A percentile compares a stretch with the other conserved stretches of the same genome.
phyloP scores from a whole-genome alignment of 1,140 invertebrate genomes.

The Chrysopa pallens region DNA sequence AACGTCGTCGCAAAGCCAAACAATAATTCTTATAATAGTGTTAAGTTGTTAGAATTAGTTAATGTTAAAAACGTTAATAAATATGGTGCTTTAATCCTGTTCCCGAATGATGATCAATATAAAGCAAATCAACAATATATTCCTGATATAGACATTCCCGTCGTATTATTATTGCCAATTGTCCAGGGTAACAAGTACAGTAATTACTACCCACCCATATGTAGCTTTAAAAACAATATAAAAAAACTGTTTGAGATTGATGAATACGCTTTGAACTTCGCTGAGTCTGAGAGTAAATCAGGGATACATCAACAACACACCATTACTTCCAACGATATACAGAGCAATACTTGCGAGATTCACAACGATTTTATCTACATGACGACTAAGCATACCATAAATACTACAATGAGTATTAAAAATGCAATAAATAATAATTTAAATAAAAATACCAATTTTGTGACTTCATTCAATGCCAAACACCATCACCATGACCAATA shows the following conservation, averaged over 20 bases:
- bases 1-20: conserved; percentile 16
- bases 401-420: not conserved
- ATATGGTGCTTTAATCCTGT: conserved; percentile 24
- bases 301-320: too few species aligned
- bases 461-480: not conserved
- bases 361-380: too few species aligned
- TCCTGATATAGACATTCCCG: conserved; percentile 45
- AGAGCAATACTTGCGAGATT: too few species aligned
- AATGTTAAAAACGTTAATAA: conserved; percentile 13
- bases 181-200: conserved; percentile 38
- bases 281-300: not conserved
- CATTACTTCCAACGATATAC: too few species aligned
- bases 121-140: conserved; percentile 25
- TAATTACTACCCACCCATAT: conserved; percentile 31
- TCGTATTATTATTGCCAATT: conserved; percentile 33
- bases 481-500: not conserved
- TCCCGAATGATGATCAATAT: conserved; percentile 15
- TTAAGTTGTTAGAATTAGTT: conserved; percentile 15
- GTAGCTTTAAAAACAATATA: conserved; percentile 31
- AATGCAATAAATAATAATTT: not conserved
- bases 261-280: not conserved
- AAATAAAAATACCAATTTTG: not conserved
- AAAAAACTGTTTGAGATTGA: not conserved
- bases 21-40: conserved; percentile 16
- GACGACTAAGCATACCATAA: too few species aligned